Base-by-base conservation (phyloP, 2,888 invertebrate genomes). In the Phyto melanocephala region DNA sequence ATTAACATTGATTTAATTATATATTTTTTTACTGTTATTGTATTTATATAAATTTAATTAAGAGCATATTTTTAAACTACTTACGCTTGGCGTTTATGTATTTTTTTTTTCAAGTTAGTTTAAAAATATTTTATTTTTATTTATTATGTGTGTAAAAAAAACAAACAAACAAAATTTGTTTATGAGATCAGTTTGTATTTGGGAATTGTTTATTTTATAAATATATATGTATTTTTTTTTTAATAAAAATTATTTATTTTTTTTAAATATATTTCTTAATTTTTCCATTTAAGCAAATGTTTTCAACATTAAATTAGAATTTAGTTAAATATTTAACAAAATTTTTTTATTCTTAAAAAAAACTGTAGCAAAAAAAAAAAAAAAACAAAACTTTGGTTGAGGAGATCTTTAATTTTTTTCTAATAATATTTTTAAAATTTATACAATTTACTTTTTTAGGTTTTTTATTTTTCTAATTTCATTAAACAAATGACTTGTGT, bases 141-240 rank as follows among this genome's bases (percentile, higher is more conserved):
- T 72, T 81, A 24, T 65, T 50, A 67, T 62, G 71, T 65, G 63
- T 80, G 63, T 79, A 63, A 45, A 42, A 80, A 72, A 78, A 58
- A 45, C 72, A 76, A 77, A 79, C 74, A 82, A 74, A 78, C 63
- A 81, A 76, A 28, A 84, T 75, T 88, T 88, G 75, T 87, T 80
- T 86, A 88, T 90, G 90, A 90, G 90, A 90, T 90, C 90, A 90
- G 88, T 89, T 88, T 88, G 88, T 89, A 90, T 90, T 90, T 90
- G 90, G 90, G 90, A 90, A 90, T 90, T 90, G 90, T 90, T 90
- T 90, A 88, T 81, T 84, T 84, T 85, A 81, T 75, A 83, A 28
- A 28, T 28, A 28, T 28, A 6, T 28, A 5, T 28, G 4, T 85
- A 52, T 52, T 68, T 84, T 83, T 28, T 76, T 78, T 75, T 74